phyloP scores from a whole-genome alignment of 1,140 invertebrate genomes.

The Nylanderia fulva region DNA sequence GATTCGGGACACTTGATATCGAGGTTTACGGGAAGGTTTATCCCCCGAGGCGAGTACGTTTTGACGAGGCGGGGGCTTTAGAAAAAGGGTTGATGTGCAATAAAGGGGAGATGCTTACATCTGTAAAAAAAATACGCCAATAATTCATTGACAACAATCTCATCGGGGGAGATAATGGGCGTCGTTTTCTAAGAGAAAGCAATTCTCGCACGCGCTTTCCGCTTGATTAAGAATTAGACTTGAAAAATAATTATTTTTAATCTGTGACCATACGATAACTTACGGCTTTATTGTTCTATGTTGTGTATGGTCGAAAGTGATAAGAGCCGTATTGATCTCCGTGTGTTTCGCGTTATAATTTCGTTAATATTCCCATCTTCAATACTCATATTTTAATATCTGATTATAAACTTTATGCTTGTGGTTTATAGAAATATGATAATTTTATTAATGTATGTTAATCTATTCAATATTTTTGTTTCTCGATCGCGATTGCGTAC shows the following conservation, averaged over 20 bases:
- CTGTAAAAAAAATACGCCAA: slow-evolving; percentile 82
- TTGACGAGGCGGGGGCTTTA: slow-evolving; percentile 64
- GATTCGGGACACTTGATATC: slow-evolving; percentile 66
- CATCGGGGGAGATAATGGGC: slow-evolving; percentile 82
- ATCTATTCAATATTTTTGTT: background rate
- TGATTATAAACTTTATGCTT: slow-evolving; percentile 14
- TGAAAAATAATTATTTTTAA: slow-evolving; percentile 87
- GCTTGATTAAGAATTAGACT: slow-evolving; percentile 83
- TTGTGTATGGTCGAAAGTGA: slow-evolving; percentile 34
- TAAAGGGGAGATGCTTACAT: slow-evolving; percentile 80
- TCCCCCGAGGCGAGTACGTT: slow-evolving; percentile 67
- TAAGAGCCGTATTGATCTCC: slow-evolving; percentile 69
- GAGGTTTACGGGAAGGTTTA: slow-evolving; percentile 63
- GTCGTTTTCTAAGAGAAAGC: slow-evolving; percentile 80
- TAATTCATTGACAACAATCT: slow-evolving; percentile 87
- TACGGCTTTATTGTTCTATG: slow-evolving; percentile 80
- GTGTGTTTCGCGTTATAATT: slow-evolving; percentile 80
- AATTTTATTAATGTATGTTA: slow-evolving; percentile 10
- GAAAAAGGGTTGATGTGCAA: slow-evolving; percentile 82
- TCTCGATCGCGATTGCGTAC: no score
- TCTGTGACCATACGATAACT: slow-evolving; percentile 84
- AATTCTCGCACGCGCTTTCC: slow-evolving; percentile 47
- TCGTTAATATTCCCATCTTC: slow-evolving; percentile 80
- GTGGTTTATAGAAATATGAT: background rate
- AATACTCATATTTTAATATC: slow-evolving; percentile 59